Conservation (phyloP, 2,113 vertebrate species). For the Spheniscus mendiculus region DNA sequence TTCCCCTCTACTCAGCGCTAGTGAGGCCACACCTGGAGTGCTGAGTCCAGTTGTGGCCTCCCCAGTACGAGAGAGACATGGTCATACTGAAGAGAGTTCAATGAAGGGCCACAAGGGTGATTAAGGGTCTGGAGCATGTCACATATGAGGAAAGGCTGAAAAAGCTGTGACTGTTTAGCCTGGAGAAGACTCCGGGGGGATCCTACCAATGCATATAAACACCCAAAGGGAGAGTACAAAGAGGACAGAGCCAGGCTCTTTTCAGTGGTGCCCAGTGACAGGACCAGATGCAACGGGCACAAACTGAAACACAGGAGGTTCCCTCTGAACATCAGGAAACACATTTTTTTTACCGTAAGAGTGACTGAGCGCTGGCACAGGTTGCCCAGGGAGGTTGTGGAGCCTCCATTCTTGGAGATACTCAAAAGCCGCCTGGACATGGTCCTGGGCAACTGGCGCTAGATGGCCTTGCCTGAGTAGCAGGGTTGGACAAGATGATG, state of each 20-base stretch:
- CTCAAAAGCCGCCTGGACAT: accelerated
- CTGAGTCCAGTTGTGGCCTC: not conserved
- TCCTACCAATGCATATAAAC: not conserved
- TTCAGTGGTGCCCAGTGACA: not conserved
- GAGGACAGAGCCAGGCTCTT: not conserved
- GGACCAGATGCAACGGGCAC: not conserved
- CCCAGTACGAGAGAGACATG: not conserved
- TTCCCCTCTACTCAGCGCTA: not conserved
- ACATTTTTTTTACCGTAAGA: not conserved
- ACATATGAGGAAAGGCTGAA: not conserved
- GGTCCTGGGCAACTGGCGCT: not conserved
- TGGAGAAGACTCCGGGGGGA: not conserved
- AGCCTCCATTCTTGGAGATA: not conserved
- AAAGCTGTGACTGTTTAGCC: not conserved
- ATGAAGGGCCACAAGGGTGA: not conserved
- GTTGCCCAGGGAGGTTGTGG: not conserved
- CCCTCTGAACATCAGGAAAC: not conserved
- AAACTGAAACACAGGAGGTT: not conserved
- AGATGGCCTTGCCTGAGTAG: not conserved
- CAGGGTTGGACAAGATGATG: not conserved
- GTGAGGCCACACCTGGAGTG: not conserved
- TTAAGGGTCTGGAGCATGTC: not conserved
- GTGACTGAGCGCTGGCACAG: not conserved
- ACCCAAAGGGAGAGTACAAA: not conserved
- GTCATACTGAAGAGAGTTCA: not conserved